These are phyloP conservation scores for Harpagoxenus sublaevis DNA, from an alignment of 2,888 invertebrate species.

Conservation along the genomic window DNA sequence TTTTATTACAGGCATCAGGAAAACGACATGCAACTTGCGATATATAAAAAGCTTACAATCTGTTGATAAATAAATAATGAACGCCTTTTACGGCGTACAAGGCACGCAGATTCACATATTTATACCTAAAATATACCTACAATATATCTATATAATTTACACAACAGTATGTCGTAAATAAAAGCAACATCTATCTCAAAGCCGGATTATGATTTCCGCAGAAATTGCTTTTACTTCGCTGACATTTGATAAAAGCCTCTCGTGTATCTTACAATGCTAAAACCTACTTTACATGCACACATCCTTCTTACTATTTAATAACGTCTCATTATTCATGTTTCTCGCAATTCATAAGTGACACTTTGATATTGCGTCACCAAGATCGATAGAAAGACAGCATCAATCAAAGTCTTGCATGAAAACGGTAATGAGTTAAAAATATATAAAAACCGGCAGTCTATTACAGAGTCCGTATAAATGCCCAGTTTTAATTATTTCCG, in stretches of 20 bases:
- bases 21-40: conserved; percentile 76
- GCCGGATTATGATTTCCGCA: not conserved
- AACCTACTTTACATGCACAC: conserved; percentile 24
- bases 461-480: conserved; percentile 61
- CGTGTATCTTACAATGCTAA: conserved; percentile 21
- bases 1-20: conserved; percentile 58
- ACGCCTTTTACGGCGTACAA: conserved; percentile 78
- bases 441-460: conserved; percentile 35
- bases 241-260: conserved; percentile 43
- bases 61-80: conserved; percentile 79
- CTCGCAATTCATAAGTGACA: not conserved
- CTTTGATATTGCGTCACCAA: not conserved
- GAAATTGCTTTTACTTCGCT: conserved; percentile 43
- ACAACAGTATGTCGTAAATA: conserved; percentile 16
- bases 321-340: conserved; percentile 8
- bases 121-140: conserved; percentile 22
- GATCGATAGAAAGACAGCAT: conserved; percentile 18
- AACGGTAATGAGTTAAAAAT: conserved; percentile 41
- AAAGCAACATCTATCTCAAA: conserved; percentile 29
- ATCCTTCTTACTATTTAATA: conserved; percentile 37
- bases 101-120: conserved; percentile 70
- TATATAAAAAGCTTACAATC: conserved; percentile 76
- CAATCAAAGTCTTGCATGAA: conserved; percentile 53
- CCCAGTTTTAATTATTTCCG: conserved; percentile 63
- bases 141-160: conserved; percentile 23